Base-by-base conservation (phyloP, 2,113 vertebrate genomes). In the Sturnus vulgaris region DNA sequence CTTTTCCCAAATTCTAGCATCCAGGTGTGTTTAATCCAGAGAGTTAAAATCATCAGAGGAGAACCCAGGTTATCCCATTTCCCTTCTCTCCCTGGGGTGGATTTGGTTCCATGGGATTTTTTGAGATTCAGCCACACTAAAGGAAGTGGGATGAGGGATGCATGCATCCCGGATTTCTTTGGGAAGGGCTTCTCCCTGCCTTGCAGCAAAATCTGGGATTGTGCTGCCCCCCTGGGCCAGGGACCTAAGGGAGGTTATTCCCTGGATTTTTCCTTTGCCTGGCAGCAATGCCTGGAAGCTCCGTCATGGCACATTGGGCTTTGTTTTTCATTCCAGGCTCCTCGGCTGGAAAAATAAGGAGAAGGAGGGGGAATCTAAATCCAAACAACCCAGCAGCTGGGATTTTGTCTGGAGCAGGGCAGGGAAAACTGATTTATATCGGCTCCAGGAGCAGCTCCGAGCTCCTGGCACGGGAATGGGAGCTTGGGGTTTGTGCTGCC, bases 41-140 rank as follows among this genome's bases (percentile, higher is more conserved):
- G 16, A 60, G 12, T 15, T 24, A 27, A 49, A 80, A 14, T 13
- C 10, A 25, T 14, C 19, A 7, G 5, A 27, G 63, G 35, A 56
- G 5, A 16, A 14, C 17, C 16, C 3, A 8, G 5, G 39, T 71
- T 47, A 11, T 59, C 55, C 16, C 25, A 0, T 49, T 63, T 70
- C 17, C 56, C 33, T 5, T 3, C 3, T 44, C 59, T 44, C 12
- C 1, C 10, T 21, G 16, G 3, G 23, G 19, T 5, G 2, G 2
- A 1, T 65, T 50, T 11, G 35, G 11, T 53, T 63, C 39, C 20
- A 8, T 2, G n/a, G 27, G 21, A 2, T 39, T 86, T 61, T 17
- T 37, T 57, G 13, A 17, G 50, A 5, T 47, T 57, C 11, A 20
- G 24, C 28, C 9, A 2, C 0, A 0, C 13, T 12, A 1, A 25